A percentile compares a stretch with the other conserved stretches of the same genome.
Conservation (phyloP, 2,888 invertebrate genomes). For the Empis livida region DNA sequence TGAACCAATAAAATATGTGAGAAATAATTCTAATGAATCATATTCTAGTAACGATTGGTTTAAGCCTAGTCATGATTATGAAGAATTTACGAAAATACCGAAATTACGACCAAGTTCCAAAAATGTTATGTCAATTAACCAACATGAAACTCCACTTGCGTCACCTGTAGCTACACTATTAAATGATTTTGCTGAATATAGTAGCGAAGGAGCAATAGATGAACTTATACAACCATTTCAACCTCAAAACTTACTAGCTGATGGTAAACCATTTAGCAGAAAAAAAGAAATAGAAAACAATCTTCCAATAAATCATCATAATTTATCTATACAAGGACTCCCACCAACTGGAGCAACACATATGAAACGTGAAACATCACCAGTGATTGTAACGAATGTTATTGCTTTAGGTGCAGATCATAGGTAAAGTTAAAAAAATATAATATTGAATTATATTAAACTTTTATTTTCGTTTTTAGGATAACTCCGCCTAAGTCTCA, state of each 20-base stretch:
- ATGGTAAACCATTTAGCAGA: background rate
- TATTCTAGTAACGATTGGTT: conserved; percentile 32
- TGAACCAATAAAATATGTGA: conserved; percentile 9
- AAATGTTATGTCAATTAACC: conserved; percentile 33
- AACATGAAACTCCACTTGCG: conserved; percentile 24
- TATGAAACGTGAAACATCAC: conserved; percentile 23
- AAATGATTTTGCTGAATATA: conserved; percentile 31
- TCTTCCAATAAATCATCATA: background rate
- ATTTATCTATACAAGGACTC: conserved; percentile 1
- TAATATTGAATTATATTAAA: background rate
- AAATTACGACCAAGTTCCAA: conserved; percentile 32
- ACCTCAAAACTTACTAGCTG: background rate
- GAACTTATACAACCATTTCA: conserved; percentile 12
- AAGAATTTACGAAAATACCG: conserved; percentile 33
- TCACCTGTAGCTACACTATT: conserved; percentile 33
- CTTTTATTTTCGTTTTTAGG: conserved; percentile 13
- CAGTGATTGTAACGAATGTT: conserved; percentile 30
- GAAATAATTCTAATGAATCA: conserved; percentile 23
- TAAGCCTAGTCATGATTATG: conserved; percentile 25
- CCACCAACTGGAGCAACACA: conserved; percentile 7
- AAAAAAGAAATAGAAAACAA: background rate
- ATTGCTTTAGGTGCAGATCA: conserved; percentile 31
- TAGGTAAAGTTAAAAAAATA: conserved; percentile 20
- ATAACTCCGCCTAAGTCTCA: conserved; percentile 40
- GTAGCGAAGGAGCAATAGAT: conserved; percentile 25